Percentiles rank a stretch among this genome's conserved stretches.
Conservation (phyloP, 37 sponge, comb jelly and placozoan species). For the Bolinopsis microptera region DNA sequence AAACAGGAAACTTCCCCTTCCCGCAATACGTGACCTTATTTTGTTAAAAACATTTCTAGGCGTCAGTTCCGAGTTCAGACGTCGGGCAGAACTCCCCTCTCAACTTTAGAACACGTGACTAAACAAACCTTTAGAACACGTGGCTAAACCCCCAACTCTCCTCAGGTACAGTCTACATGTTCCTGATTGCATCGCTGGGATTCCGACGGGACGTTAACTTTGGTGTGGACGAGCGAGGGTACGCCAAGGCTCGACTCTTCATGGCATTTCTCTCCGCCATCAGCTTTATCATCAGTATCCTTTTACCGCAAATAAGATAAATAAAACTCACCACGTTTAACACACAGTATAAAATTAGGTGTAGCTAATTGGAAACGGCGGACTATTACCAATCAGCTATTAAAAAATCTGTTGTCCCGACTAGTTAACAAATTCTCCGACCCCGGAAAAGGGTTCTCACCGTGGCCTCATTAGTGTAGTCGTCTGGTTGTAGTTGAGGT, state of each 20-base stretch:
- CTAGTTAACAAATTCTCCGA: no score
- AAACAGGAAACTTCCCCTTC: no score
- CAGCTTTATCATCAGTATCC: slow-evolving; percentile 60
- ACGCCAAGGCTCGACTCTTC: background rate
- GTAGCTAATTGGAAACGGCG: background rate
- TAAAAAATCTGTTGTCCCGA: background rate
- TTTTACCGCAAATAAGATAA: no score
- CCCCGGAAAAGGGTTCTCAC: background rate
- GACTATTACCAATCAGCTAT: background rate
- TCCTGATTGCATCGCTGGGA: slow-evolving; percentile 44
- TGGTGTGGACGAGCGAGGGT: background rate
- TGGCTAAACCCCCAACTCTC: background rate
- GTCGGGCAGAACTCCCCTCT: no score
- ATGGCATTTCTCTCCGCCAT: slow-evolving; percentile 7
- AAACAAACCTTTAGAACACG: background rate
- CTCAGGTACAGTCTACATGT: slow-evolving; percentile 30
- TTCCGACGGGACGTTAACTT: slow-evolving; percentile 21
- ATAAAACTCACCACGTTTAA: no score
- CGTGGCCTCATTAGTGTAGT: background rate
- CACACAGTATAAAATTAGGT: background rate
- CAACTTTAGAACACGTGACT: no score
- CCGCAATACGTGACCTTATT: background rate
- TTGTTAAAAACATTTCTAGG: no score
- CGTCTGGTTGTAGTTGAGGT: background rate
- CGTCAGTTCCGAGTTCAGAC: no score